Percentiles rank a stretch among this genome's conserved stretches.
These are phyloP conservation scores for Erynnis tages DNA, from an alignment of 2,888 invertebrate species.

Conservation along the genomic window DNA sequence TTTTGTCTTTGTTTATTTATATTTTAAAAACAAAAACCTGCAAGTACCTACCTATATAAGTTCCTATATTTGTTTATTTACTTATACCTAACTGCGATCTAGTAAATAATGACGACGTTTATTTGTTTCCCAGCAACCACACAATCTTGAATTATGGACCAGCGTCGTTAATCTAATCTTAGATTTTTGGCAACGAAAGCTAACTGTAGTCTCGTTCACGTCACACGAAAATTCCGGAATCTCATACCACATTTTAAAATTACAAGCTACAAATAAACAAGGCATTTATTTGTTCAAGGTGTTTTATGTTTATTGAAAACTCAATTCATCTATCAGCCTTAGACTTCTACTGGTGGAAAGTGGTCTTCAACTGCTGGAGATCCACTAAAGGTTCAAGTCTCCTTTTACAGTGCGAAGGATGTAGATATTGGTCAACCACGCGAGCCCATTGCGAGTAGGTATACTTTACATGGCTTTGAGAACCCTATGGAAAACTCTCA, in stretches of 20 bases:
- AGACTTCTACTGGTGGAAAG: no score
- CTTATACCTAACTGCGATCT: not conserved
- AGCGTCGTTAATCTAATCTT: constrained; percentile 47
- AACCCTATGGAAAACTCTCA: no score
- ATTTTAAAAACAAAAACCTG: not conserved
- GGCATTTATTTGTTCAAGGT: no score
- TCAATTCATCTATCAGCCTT: no score
- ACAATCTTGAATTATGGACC: constrained; percentile 5
- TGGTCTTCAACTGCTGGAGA: no score
- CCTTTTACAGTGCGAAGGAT: no score
- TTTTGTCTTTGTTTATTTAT: no score
- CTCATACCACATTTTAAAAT: not conserved
- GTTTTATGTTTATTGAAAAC: no score
- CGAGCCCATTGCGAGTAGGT: no score
- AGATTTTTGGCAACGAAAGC: constrained; percentile 52
- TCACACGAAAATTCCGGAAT: constrained; percentile 32
- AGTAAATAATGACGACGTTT: not conserved
- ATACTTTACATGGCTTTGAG: no score
- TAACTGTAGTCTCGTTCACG: constrained; percentile 41
- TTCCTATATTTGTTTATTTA: not conserved
- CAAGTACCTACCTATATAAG: not conserved
- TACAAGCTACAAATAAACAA: constrained; percentile 4
- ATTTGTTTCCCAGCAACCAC: constrained; percentile 7
- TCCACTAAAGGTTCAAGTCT: no score
- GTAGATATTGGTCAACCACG: no score